These are phyloP conservation scores for Amphimallon solstitiale DNA, from an alignment of 2,888 invertebrate species.

Conservation along the genomic window DNA sequence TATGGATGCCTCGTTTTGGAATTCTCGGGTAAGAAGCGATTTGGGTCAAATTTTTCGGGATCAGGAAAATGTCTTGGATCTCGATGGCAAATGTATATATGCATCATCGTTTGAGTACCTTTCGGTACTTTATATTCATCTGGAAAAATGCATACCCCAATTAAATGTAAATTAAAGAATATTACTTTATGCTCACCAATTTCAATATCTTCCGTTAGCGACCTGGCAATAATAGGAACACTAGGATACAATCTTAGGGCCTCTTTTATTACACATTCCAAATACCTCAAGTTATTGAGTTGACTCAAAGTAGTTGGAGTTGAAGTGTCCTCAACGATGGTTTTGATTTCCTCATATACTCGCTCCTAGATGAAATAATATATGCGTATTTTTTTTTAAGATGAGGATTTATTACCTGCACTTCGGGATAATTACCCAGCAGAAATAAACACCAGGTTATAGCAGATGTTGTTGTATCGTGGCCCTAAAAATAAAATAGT, in stretches of 20 bases:
- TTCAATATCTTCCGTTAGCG: constrained; percentile 58
- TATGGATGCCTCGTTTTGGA: constrained; percentile 49
- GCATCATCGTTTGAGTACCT: constrained; percentile 48
- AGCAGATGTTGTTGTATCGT: constrained; percentile 14
- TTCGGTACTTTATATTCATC: constrained; percentile 53
- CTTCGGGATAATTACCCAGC: constrained; percentile 12
- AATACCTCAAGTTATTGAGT: constrained; percentile 63
- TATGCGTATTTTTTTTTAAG: no score
- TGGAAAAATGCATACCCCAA: constrained; percentile 42
- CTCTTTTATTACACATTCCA: constrained; percentile 68
- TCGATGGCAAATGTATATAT: constrained; percentile 57
- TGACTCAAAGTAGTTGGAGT: constrained; percentile 52
- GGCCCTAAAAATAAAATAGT: constrained; percentile 3
- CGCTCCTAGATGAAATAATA: no score
- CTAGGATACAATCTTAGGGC: constrained; percentile 66
- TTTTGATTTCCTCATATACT: constrained; percentile 55
- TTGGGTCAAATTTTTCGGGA: constrained; percentile 57
- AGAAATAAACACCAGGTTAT: constrained; percentile 20
- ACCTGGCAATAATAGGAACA: constrained; percentile 65
- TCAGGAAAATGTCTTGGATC: constrained; percentile 57
- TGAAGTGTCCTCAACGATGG: constrained; percentile 51
- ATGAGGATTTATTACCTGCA: constrained; percentile 27
- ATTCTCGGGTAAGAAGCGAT: constrained; percentile 57
- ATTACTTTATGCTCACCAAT: no score
- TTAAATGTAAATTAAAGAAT: neutral